Evolutionary conservation across 2,113 vertebrate genomes (phyloP).

Genomic region (Podarcis cretensis): DNA sequence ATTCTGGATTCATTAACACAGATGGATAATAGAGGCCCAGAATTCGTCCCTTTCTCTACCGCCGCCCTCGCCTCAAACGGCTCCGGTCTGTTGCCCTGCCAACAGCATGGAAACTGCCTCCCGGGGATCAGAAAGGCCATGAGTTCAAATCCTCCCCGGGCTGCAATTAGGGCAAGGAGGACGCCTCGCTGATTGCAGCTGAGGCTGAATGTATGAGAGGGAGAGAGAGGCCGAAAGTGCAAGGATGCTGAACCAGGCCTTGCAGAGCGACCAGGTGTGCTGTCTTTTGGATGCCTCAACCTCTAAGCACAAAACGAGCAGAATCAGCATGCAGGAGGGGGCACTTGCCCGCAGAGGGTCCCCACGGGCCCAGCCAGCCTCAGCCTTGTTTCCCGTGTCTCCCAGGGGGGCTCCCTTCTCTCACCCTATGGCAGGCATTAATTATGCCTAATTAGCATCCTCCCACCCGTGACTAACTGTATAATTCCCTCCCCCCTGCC

Average conservation of each 20-base stretch:
- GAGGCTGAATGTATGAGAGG: neutral
- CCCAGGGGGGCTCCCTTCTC: too few species aligned
- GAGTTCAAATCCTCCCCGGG: neutral
- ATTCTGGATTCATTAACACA: neutral
- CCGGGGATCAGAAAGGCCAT: neutral
- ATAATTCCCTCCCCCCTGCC: slow-evolving; percentile 18
- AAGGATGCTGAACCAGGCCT: too few species aligned
- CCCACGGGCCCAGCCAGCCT: neutral
- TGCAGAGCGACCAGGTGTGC: too few species aligned
- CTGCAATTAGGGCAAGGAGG: neutral
- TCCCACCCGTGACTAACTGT: slow-evolving; percentile 1
- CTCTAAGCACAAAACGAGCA: too few species aligned
- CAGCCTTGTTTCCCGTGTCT: neutral
- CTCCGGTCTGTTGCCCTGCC: neutral
- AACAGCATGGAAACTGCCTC: neutral
- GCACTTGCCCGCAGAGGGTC: too few species aligned
- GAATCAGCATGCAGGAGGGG: too few species aligned
- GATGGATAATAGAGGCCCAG: accelerated
- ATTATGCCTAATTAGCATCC: slow-evolving; percentile 18
- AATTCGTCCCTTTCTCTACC: neutral
- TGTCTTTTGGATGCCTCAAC: neutral
- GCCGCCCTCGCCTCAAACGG: too few species aligned
- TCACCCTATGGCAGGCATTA: neutral
- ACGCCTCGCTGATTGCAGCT: too few species aligned
- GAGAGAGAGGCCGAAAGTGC: neutral